Conservation (phyloP, 2,797 vertebrate genomes). For the Pantherophis vulpinus region DNA sequence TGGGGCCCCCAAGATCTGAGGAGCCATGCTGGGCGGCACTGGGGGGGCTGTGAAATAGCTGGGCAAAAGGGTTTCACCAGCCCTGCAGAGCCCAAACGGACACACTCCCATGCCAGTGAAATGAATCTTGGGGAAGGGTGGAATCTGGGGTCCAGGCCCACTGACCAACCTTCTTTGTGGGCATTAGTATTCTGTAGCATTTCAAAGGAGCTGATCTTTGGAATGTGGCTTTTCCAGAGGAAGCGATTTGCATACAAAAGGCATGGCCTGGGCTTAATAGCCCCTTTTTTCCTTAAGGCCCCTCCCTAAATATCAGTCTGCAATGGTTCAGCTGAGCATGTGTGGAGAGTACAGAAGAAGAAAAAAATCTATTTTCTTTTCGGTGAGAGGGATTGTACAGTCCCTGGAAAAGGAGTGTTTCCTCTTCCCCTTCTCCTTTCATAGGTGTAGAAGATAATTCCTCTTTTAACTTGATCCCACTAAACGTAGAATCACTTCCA, state of each 20-base stretch:
- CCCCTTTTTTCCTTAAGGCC: neutral
- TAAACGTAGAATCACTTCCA: neutral
- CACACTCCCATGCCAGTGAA: neutral
- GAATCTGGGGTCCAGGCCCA: neutral
- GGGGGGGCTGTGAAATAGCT: neutral
- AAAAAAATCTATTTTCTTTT: fast-evolving
- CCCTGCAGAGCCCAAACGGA: neutral
- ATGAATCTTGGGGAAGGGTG: neutral
- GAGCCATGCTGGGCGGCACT: too few species aligned
- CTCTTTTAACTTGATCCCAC: neutral
- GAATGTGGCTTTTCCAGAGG: too few species aligned
- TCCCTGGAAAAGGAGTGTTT: too few species aligned
- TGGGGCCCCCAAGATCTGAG: neutral
- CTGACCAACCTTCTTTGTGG: too few species aligned
- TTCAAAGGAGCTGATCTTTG: neutral
- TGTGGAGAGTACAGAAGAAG: neutral
- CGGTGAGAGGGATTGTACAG: neutral
- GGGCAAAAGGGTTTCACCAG: neutral
- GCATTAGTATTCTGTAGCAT: neutral
- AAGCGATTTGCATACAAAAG: neutral
- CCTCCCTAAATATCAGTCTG: neutral
- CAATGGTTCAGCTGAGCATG: neutral
- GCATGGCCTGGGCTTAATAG: neutral
- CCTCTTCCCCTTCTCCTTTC: neutral
- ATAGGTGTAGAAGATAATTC: neutral